Evolutionary conservation across 2,888 invertebrate species (phyloP).

Genomic region (Cryptocheilus praepositus): DNA sequence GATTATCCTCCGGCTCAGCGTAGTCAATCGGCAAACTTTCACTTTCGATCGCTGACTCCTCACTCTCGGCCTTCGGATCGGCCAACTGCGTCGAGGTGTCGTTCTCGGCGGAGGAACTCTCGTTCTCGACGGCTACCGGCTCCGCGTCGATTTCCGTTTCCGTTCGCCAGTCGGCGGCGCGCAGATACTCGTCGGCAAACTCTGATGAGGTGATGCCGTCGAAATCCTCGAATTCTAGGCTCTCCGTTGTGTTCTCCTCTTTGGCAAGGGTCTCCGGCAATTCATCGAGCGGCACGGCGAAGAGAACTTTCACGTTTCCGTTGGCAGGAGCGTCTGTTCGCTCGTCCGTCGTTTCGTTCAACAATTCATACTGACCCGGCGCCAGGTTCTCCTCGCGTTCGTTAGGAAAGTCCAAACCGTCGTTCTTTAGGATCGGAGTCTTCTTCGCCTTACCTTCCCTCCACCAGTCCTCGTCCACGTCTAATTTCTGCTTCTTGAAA

Average conservation of each 20-base stretch:
- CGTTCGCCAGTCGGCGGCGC: constrained; percentile 30
- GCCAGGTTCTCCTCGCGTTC: constrained; percentile 53
- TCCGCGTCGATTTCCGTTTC: not conserved
- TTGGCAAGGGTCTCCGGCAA: not conserved
- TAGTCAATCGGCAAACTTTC: constrained; percentile 5
- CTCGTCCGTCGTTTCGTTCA: constrained; percentile 23
- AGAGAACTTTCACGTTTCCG: not conserved
- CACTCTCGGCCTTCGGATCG: constrained; percentile 3
- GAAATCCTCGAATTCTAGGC: not conserved
- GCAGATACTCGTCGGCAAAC: not conserved
- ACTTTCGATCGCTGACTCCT: constrained; percentile 6
- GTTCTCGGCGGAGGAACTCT: not conserved
- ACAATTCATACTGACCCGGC: constrained; percentile 51
- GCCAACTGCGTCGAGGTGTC: not conserved
- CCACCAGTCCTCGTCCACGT: constrained; percentile 57
- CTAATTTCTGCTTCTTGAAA: constrained; percentile 63
- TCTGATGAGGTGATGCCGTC: not conserved
- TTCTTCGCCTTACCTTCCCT: too few relatives aligned
- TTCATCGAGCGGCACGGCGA: not conserved
- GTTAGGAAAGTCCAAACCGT: constrained; percentile 63
- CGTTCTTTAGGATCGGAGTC: constrained; percentile 33
- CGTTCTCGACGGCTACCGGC: too few relatives aligned
- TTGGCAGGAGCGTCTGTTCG: not conserved
- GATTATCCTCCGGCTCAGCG: not conserved
- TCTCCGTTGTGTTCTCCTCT: not conserved